A percentile compares a stretch with the other conserved stretches of the same genome.
Conservation (phyloP, 2,113 vertebrate genomes). For the Bubo bubo region DNA sequence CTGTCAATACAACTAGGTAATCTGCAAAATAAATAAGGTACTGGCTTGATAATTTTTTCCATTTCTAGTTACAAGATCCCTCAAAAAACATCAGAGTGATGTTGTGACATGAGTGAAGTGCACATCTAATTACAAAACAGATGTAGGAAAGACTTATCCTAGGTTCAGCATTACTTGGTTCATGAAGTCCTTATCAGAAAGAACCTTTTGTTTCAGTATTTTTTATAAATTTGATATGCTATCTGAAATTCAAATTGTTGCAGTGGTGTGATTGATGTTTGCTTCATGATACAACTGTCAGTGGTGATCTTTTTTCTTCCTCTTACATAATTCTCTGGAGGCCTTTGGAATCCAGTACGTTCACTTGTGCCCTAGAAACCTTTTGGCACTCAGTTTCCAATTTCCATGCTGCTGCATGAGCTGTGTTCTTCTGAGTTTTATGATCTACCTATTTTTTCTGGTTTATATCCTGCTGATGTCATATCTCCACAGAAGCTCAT, state of each 20-base stretch:
- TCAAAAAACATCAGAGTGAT: neutral
- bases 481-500: neutral
- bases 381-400: neutral
- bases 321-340: neutral
- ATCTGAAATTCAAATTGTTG: neutral
- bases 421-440: neutral
- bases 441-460: neutral
- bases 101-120: neutral
- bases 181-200: neutral
- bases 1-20: neutral
- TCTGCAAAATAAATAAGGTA: neutral
- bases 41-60: neutral
- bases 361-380: slow-evolving; percentile 34
- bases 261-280: neutral
- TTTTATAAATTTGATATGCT: neutral
- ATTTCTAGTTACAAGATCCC: neutral
- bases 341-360: slow-evolving; percentile 24
- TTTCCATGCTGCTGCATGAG: neutral
- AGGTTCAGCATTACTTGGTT: neutral
- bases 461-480: neutral
- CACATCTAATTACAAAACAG: neutral
- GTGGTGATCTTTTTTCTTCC: neutral
- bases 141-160: accelerated
- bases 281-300: neutral
- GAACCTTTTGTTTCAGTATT: neutral